Percentiles rank a stretch among this genome's conserved stretches.
phyloP scores from a whole-genome alignment of 2,113 vertebrate genomes.

The Asarcornis scutulata region DNA sequence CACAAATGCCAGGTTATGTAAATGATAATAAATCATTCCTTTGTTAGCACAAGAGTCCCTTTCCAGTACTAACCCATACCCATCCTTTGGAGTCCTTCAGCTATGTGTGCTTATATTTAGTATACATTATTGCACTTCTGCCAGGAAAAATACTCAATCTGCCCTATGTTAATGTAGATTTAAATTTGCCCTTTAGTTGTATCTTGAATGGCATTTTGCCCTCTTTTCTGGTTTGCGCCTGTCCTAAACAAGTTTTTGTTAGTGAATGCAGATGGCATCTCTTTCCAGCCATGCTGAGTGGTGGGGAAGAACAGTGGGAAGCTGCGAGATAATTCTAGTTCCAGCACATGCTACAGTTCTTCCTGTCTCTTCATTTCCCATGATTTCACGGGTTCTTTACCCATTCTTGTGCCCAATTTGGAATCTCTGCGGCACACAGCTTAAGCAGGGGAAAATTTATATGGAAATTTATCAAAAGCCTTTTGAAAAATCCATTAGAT shows the following conservation, averaged over 20 bases:
- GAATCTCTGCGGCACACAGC: not conserved
- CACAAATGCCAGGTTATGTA: slow-evolving; percentile 58
- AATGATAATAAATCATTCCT: slow-evolving; percentile 52
- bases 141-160: slow-evolving; percentile 41
- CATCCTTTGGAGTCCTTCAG: not conserved
- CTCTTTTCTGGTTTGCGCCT: slow-evolving; percentile 34
- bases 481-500: slow-evolving; percentile 61
- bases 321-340: slow-evolving; percentile 27
- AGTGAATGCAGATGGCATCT: slow-evolving; percentile 58
- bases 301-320: slow-evolving; percentile 37
- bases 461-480: slow-evolving; percentile 62
- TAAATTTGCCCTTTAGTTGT: slow-evolving; percentile 47
- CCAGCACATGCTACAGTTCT: not conserved
- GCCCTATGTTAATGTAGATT: not conserved
- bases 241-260: slow-evolving; percentile 65
- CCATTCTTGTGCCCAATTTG: slow-evolving; percentile 13
- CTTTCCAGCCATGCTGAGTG: not conserved
- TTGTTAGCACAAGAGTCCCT: slow-evolving; percentile 32
- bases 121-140: not conserved
- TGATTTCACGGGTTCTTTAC: not conserved
- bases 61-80: not conserved
- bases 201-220: slow-evolving; percentile 36
- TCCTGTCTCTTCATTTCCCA: slow-evolving; percentile 17
- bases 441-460: slow-evolving; percentile 27
- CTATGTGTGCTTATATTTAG: not conserved